Conservation (phyloP, 1,140 invertebrate species). For the Drosophila cardini region DNA sequence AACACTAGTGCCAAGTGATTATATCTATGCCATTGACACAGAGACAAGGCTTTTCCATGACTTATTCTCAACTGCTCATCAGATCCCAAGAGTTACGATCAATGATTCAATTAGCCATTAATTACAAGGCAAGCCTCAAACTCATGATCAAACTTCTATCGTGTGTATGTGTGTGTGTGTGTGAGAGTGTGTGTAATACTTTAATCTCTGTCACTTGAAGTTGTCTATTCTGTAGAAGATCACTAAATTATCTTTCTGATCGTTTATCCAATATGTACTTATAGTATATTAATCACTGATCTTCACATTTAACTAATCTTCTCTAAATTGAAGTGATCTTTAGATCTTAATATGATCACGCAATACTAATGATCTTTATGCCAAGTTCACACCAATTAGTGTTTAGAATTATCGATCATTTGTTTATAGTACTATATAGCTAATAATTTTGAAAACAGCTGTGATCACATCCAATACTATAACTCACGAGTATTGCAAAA, state of each 20-base stretch:
- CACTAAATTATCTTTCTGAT: no score
- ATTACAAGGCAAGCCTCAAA: conserved; percentile 13
- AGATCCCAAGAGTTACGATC: conserved; percentile 13
- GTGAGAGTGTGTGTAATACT: no score
- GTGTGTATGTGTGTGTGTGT: background rate
- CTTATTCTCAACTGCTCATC: conserved; percentile 15
- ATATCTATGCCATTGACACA: conserved; percentile 22
- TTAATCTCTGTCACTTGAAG: background rate
- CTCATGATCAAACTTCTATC: background rate
- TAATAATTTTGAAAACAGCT: background rate
- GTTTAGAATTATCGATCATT: no score
- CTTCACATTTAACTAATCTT: no score
- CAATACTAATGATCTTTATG: no score
- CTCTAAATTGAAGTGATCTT: no score
- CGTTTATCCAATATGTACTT: no score
- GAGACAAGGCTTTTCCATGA: conserved; percentile 14
- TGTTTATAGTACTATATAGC: background rate
- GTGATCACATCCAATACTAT: background rate
- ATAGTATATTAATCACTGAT: no score
- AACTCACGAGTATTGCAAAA: background rate
- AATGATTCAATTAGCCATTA: conserved; percentile 11
- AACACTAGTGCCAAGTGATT: background rate
- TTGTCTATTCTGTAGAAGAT: background rate
- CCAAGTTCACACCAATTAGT: no score
- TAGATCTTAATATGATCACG: no score